Base-by-base conservation (phyloP, 2,888 invertebrate species). In the Seira sanloemensis region DNA sequence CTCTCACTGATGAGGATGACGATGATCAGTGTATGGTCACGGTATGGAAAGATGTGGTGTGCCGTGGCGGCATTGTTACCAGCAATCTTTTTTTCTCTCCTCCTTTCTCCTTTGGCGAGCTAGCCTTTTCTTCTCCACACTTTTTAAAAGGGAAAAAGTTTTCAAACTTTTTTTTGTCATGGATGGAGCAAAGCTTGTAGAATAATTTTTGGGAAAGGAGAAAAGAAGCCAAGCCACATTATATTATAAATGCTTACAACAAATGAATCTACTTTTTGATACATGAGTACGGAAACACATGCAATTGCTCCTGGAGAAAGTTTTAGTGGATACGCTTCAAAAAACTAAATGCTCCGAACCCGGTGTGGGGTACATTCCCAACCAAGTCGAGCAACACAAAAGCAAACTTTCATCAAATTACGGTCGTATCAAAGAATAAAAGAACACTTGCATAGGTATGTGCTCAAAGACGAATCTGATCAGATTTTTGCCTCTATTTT, bases 151-250 rank as follows among this genome's bases (percentile, higher is more conserved):
- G 65, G 27, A 68, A 58, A 58, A 58, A 68, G 68, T 81, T 75
- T 74, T 69, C 62, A 75, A 81, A 75, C 75, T 75, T 81, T 74
- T 37, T 37, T 81, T 75, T 81, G 80, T 75, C 75, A 81, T 81
- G 80, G 68, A 74, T 58, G 58, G 58, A 58, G n/a, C n/a, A 58
- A 58, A 58, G 58, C 58, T 37, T 37, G 37, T 37, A n/a, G n/a
- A 37, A 37, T 37, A 37, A 12, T 9, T 37, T n/a, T n/a, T n/a
- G n/a, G n/a, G n/a, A n/a, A n/a, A n/a, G n/a, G 4, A 18, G 58
- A 58, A 58, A 58, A 18, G 58, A 58, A 58, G 58, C 58, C 5
- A 58, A 58, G 18, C 58, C 58, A 18, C 58, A 58, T 58, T 58
- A 58, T 58, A 58, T 58, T 58, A 58, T 58, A n/a, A 58, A 58